phyloP scores from a whole-genome alignment of 2,797 vertebrate genomes.

The Sebastes nivosus region DNA sequence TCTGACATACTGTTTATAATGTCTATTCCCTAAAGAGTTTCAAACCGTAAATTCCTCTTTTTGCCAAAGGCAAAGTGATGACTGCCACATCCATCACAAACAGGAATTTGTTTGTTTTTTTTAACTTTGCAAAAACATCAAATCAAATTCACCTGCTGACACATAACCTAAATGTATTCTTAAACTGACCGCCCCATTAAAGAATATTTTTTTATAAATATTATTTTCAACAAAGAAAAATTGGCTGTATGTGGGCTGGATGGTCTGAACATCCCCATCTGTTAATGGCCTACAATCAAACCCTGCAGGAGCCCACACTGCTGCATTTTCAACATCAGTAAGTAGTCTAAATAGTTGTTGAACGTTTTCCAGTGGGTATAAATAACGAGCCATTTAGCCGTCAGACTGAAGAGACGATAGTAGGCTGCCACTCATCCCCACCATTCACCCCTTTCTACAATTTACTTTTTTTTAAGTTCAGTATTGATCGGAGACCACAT shows the following conservation, averaged over 20 bases:
- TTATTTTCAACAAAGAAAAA: not conserved
- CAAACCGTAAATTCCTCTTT: not conserved
- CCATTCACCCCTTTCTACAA: not conserved
- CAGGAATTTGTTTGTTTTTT: not conserved
- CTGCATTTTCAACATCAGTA: constrained; percentile 38
- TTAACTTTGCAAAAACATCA: not conserved
- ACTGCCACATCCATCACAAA: not conserved
- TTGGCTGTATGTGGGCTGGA: not conserved
- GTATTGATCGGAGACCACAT: constrained; percentile 11
- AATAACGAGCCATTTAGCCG: constrained; percentile 50
- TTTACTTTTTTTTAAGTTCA: constrained; percentile 14
- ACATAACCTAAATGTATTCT: not conserved
- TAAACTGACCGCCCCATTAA: not conserved
- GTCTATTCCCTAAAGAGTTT: not conserved
- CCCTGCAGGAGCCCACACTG: constrained; percentile 17
- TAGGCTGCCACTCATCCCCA: constrained; percentile 18
- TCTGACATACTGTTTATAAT: not conserved
- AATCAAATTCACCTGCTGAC: not conserved
- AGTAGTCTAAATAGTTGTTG: constrained; percentile 43
- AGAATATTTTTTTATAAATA: not conserved
- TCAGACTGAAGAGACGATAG: constrained; percentile 41
- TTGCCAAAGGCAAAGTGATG: not conserved
- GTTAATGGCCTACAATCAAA: constrained; percentile 40
- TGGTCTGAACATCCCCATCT: constrained; percentile 14
- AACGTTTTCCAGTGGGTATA: constrained; percentile 50